Evolutionary conservation across 2,113 vertebrate species (phyloP).

Genomic region (Chascanopsetta lugubris): DNA sequence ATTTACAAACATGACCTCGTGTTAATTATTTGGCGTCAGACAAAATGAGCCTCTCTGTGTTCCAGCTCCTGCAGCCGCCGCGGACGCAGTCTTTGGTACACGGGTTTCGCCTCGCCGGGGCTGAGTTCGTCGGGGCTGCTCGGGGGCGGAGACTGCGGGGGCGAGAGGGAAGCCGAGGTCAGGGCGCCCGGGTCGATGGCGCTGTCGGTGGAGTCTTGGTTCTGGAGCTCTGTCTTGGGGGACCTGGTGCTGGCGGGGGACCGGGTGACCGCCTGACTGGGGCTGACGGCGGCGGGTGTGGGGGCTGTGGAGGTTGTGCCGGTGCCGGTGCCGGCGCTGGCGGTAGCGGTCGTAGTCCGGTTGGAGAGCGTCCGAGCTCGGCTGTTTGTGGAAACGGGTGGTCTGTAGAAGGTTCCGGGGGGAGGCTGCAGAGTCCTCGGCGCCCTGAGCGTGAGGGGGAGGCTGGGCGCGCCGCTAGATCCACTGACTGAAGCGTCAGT

Average conservation of each 20-base stretch:
- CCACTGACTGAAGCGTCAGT: slow-evolving; percentile 61
- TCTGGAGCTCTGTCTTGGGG: slow-evolving; percentile 51
- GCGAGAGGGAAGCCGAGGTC: slow-evolving; percentile 56
- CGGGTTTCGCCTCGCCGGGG: slow-evolving; percentile 76
- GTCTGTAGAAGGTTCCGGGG: slow-evolving; percentile 93
- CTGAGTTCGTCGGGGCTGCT: slow-evolving; percentile 80
- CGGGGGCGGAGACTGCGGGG: slow-evolving; percentile 67
- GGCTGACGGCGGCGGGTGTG: not conserved
- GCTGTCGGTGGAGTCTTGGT: slow-evolving; percentile 69
- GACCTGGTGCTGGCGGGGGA: slow-evolving; percentile 26
- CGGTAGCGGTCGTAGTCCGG: slow-evolving; percentile 53
- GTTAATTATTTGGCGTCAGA: slow-evolving; percentile 79
- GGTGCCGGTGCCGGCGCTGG: too few species aligned
- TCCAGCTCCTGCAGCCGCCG: slow-evolving; percentile 89
- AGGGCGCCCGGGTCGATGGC: slow-evolving; percentile 72
- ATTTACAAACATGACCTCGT: slow-evolving; percentile 59
- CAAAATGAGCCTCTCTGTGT: slow-evolving; percentile 93
- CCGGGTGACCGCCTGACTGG: not conserved
- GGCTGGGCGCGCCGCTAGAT: slow-evolving; percentile 29
- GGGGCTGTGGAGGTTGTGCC: slow-evolving; percentile 21
- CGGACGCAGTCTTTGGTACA: slow-evolving; percentile 88
- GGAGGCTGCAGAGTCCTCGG: slow-evolving; percentile 93
- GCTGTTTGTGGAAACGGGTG: slow-evolving; percentile 71
- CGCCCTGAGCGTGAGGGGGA: slow-evolving; percentile 79
- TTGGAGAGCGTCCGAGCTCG: slow-evolving; percentile 69